Evolutionary conservation across 2,888 invertebrate genomes (phyloP).

Genomic region (Listrodromus nycthemerus): DNA sequence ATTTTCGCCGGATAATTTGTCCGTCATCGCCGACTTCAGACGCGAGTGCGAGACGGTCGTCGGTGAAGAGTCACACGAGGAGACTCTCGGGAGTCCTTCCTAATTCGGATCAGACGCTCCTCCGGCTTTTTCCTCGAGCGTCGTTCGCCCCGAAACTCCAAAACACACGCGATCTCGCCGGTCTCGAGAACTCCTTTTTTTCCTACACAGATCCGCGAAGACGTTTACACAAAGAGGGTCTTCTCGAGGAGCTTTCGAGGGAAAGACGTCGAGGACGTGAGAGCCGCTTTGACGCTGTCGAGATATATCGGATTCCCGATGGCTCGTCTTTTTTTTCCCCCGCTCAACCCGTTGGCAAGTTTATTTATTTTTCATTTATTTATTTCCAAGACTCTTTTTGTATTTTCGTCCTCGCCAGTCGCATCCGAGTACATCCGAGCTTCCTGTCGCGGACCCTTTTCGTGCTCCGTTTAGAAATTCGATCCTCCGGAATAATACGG

Average conservation of each 20-base stretch:
- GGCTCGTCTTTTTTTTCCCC: not conserved
- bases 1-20: conserved; percentile 23
- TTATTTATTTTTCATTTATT: not conserved
- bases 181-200: conserved; percentile 22
- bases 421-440: not conserved
- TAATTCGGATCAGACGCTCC: conserved; percentile 40
- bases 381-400: too few relatives aligned
- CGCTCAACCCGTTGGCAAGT: not conserved
- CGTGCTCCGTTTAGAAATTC: conserved; percentile 70
- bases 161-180: not conserved
- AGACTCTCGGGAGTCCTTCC: conserved; percentile 14
- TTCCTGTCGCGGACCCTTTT: conserved; percentile 25
- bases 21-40: not conserved
- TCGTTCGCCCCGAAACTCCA: conserved; percentile 3
- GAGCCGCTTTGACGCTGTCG: conserved; percentile 31
- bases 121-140: conserved; percentile 21
- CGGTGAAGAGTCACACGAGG: not conserved
- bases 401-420: too few relatives aligned
- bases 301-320: conserved; percentile 42
- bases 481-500: conserved; percentile 71
- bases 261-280: conserved; percentile 37
- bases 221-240: conserved; percentile 24
- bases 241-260: not conserved
- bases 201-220: conserved; percentile 13
- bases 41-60: not conserved